Evolutionary conservation across 2,113 vertebrate genomes (phyloP).

Genomic region (Piaya cayana): DNA sequence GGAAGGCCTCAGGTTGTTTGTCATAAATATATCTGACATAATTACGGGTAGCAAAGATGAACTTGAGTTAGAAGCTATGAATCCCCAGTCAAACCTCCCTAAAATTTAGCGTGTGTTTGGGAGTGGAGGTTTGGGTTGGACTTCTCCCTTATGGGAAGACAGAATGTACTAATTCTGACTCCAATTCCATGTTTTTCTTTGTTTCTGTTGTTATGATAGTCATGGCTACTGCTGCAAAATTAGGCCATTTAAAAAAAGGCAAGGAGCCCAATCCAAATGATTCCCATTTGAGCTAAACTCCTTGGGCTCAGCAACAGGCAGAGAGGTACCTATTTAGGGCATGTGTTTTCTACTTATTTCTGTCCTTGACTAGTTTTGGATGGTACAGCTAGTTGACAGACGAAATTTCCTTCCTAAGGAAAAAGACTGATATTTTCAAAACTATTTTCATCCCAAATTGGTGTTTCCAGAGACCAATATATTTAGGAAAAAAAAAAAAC

Average conservation of each 20-base stretch:
- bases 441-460: constrained; percentile 56
- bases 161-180: constrained; percentile 33
- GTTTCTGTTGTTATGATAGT: constrained; percentile 56
- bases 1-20: not conserved
- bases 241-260: constrained; percentile 44
- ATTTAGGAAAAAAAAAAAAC: constrained; percentile 32
- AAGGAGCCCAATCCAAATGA: constrained; percentile 21
- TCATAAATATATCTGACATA: not conserved
- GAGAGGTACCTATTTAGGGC: constrained; percentile 34
- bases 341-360: constrained; percentile 54
- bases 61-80: not conserved
- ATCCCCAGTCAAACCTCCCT: not conserved
- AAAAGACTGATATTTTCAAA: constrained; percentile 56
- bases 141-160: not conserved
- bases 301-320: constrained; percentile 14
- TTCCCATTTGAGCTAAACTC: constrained; percentile 36
- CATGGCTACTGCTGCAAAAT: constrained; percentile 60
- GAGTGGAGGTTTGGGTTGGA: constrained; percentile 31
- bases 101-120: constrained; percentile 12
- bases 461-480: constrained; percentile 22
- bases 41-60: not conserved
- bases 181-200: constrained; percentile 51
- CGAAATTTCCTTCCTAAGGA: constrained; percentile 44
- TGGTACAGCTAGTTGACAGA: constrained; percentile 42
- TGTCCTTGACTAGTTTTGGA: constrained; percentile 56